Evolutionary conservation across 2,888 invertebrate genomes (phyloP), one percentile per base, ranked within the genome.

Genomic region (Xestia xanthographa): DNA sequence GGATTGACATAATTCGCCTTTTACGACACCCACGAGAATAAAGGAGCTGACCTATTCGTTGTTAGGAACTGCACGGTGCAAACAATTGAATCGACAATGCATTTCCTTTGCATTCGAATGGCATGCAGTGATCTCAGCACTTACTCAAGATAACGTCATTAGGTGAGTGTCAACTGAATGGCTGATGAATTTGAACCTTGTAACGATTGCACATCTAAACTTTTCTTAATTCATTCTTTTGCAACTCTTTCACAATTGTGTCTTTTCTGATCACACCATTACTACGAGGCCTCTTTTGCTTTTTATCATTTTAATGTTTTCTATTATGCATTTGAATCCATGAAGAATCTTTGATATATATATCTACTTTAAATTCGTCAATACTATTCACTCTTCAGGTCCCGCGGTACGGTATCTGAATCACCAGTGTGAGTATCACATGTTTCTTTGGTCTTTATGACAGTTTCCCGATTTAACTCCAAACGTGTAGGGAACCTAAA

Each of bases 181-280:
- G 53, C 77, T 87, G 81, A 88, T 88, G 58, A 80, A 83, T 66
- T 60, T 65, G 58, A 82, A 80, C 88, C 88, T 87, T 87, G 87
- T 87, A 86, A 88, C 88, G 72, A 66, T 84, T 87, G 70, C 63
- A 67, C 67, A 62, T 78, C 72, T 81, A 75, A 80, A 75, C 77
- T 85, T 72, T 72, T 86, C 80, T 84, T 74, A 75, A 74, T 83
- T 78, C 77, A 79, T 71, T 45, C 68, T 72, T 72, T 74, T 56
- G 77, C 72, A 80, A 79, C 38, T 58, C 38, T 86, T 83, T 71
- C 76, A 69, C 76, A 76, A 77, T 67, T 66, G 66, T 45, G 60
- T n/a, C 62, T 73, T 26, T 72, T 71, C 20, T 66, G 53, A 41
- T 76, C 71, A 66, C 67, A 60, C 67, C 11, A 70, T 66, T 71